Evolutionary conservation across 2,797 vertebrate species (phyloP).

Genomic region (Uromys caudimaculatus): DNA sequence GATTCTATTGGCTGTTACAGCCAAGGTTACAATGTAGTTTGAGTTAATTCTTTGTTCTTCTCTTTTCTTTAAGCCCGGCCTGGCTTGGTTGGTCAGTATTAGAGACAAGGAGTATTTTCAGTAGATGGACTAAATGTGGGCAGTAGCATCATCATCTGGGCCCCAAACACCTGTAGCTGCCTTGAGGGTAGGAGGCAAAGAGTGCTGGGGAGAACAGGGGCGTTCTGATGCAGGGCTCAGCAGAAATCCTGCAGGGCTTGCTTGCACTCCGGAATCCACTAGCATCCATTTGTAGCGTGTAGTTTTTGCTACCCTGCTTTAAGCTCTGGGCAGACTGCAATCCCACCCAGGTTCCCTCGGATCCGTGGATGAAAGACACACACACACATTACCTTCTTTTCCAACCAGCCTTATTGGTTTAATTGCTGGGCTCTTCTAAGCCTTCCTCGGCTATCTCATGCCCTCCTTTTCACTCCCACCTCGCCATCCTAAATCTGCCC

Average conservation of each 20-base stretch:
- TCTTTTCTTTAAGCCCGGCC: background rate
- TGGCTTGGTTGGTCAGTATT: conserved; percentile 7
- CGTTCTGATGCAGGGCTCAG: fast-evolving
- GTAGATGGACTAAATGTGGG: background rate
- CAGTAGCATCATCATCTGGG: background rate
- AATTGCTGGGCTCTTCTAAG: background rate
- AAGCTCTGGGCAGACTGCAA: background rate
- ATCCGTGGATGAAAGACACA: too few species aligned
- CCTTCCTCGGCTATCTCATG: background rate
- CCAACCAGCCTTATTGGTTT: background rate
- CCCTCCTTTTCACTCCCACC: background rate
- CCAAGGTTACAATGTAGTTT: background rate
- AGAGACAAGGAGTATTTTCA: background rate
- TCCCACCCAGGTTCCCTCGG: background rate
- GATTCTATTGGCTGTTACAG: background rate
- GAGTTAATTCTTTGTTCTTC: background rate
- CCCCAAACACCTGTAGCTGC: background rate
- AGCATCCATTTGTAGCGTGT: background rate
- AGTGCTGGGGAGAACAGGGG: background rate
- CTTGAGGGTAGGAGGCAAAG: background rate
- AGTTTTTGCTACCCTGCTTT: background rate
- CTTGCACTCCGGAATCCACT: background rate
- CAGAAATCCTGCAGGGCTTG: background rate
- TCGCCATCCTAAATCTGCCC: background rate
- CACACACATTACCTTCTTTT: background rate